Evolutionary conservation across 2,113 vertebrate species (phyloP).

Genomic region (Microtus richardsoni): DNA sequence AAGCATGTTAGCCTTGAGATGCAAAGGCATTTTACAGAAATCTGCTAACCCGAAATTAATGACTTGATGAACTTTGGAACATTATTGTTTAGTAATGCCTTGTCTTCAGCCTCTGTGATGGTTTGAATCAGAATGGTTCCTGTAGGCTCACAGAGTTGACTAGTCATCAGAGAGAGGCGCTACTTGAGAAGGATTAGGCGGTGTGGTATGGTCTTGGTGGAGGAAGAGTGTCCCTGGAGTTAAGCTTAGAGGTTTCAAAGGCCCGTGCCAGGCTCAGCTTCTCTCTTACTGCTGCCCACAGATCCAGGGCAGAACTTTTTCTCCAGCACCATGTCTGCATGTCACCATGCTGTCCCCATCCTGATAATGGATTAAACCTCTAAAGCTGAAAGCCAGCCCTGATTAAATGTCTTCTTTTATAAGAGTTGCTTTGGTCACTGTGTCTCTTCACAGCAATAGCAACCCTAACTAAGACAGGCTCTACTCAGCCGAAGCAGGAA

Average conservation of each 20-base stretch:
- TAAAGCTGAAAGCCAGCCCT: not conserved
- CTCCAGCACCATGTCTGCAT: not conserved
- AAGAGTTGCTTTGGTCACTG: not conserved
- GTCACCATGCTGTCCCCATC: not conserved
- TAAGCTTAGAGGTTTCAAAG: not conserved
- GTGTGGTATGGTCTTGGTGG: not conserved
- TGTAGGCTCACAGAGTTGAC: not conserved
- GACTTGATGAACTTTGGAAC: not conserved
- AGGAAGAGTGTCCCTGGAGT: too few relatives aligned
- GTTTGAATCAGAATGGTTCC: not conserved
- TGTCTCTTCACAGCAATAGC: not conserved
- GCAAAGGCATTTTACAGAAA: conserved; percentile 10
- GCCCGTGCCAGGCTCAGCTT: too few relatives aligned
- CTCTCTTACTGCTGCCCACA: not conserved
- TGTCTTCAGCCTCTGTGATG: not conserved
- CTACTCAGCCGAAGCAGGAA: not conserved
- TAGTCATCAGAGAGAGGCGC: not conserved
- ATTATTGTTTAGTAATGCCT: too few relatives aligned
- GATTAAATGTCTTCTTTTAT: not conserved
- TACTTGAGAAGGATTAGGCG: not conserved
- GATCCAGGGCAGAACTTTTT: not conserved
- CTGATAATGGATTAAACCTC: not conserved
- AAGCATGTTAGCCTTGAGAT: not conserved
- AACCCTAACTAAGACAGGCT: not conserved
- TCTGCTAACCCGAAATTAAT: not conserved